These are phyloP conservation scores for Papilio helenus DNA, from an alignment of 1,140 invertebrate species.

Conservation along the genomic window DNA sequence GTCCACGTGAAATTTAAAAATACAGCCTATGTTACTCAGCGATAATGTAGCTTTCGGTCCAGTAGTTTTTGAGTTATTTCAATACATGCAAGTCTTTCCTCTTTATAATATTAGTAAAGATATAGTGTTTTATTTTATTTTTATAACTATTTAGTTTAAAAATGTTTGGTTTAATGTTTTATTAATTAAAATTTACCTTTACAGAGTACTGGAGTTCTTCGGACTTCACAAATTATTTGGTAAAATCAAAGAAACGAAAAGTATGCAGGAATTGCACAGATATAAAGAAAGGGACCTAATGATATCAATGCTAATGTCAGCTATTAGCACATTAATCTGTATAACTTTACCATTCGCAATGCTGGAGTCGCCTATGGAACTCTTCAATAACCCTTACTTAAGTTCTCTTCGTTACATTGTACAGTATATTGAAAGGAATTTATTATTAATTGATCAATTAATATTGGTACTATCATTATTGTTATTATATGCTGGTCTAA, in stretches of 20 bases:
- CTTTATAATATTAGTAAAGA: no score
- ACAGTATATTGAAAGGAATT: conserved; percentile 8
- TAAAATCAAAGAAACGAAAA: not conserved
- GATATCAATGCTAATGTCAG: conserved; percentile 7
- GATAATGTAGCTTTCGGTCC: no score
- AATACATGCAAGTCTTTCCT: no score
- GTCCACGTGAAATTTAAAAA: no score
- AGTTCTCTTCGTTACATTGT: not conserved
- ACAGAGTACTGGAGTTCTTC: conserved; percentile 5
- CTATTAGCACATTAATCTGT: not conserved
- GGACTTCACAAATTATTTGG: conserved; percentile 1
- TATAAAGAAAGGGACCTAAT: not conserved
- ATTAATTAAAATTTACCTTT: not conserved
- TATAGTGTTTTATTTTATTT: no score
- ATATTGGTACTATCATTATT: not conserved
- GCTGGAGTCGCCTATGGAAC: not conserved
- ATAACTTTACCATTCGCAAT: conserved; percentile 12
- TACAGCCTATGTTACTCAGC: no score
- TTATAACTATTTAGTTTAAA: no score
- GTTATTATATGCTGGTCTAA: not conserved
- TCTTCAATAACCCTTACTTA: not conserved
- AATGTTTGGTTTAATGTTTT: no score
- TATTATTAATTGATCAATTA: conserved; percentile 13
- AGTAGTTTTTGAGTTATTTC: no score
- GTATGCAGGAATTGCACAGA: not conserved